Evolutionary conservation across 2,888 invertebrate species (phyloP), one percentile per base, ranked within the genome.

Genomic region (Lasioglossum leucozonium): DNA sequence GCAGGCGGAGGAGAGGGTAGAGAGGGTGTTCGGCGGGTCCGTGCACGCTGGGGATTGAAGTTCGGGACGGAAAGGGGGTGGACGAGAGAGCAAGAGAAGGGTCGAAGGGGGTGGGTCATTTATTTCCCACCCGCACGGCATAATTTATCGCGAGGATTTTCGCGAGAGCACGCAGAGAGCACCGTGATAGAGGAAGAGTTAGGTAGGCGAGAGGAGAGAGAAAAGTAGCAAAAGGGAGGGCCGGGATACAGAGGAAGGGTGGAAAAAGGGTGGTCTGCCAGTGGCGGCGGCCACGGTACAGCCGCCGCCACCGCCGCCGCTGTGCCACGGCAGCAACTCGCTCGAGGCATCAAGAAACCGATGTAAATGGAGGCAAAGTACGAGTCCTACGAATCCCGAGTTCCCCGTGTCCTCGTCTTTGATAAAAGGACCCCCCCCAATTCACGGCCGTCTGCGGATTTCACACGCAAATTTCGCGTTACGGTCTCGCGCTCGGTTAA

Each of bases 121-220:
- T 94, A 95, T 95, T 95, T 94, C 93, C 93, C 93, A 94, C 94
- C 94, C 93, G 93, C 94, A 92, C 93, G 93, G 94, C 95, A 95
- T 95, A 95, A 95, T 95, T 95, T 95, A 95, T 94, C 94, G 95
- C 94, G 94, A 95, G 95, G 95, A 95, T 95, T 95, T 94, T 94
- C 94, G 93, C 95, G 94, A 95, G 94, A 95, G 94, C 94, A 94
- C 93, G 94, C 93, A 93, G 93, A 91, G 92, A 89, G 89, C 91
- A 88, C 90, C 88, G 90, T 91, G 91, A 91, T 91, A 93, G 92
- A 92, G 92, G 89, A 91, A 89, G 91, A 90, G 86, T 74, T 82
- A 79, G 88, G 82, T 85, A 82, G 87, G 77, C 65, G 79, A 86
- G 74, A 85, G 88, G 91, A 90, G 90, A 89, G 86, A 87, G 87